Evolutionary conservation across 2,113 vertebrate species (phyloP), one percentile per base, ranked within the genome.

Genomic region (Austrofundulus limnaeus): DNA sequence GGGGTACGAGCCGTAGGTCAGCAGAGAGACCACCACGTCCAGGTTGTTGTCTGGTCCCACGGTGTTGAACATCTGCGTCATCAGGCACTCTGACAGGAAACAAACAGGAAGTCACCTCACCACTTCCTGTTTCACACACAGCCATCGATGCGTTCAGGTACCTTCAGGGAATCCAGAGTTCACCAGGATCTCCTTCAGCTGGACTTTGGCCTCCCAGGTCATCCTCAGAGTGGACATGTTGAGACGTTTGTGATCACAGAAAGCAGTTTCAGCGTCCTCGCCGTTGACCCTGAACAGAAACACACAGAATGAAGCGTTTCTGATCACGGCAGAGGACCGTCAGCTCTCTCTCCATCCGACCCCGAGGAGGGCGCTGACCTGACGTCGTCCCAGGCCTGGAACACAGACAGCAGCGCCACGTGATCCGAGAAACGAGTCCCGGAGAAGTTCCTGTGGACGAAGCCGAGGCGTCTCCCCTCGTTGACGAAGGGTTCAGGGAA

Each of bases 131-230:
- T 31, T 8, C 11, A 15, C 14, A 15, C 19, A 0, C 25, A n/a
- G 23, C 3, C 20, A 0, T 38, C 0, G 65, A 34, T 62, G 61
- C 1, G 1, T 72, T 72, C 53, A 39, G 50, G 66, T 74, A 98
- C 96, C 96, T 95, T 98, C 95, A 65, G 96, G 96, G 75, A 98
- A 99, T 31, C 95, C 96, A 41, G 93, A 85, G 80, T 92, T 96
- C 51, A 94, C 86, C 28, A 98, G 88, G 77, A 99, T 98, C 1
- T 98, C 95, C 86, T 98, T 98, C 66, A 99, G 93, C 80, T 98
- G 96, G 48, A 98, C 96, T 88, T 98, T 98, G 46, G 96, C 96
- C 88, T 99, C 96, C 97, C 96, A 99, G 16, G 96, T 98, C 96
- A 99, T 99, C 87, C 96, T 93, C 43, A 98, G 90, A 2, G 95